A percentile compares a stretch with the other conserved stretches of the same genome.
phyloP scores from a whole-genome alignment of 1,140 invertebrate species.

The Cylas formicarius region DNA sequence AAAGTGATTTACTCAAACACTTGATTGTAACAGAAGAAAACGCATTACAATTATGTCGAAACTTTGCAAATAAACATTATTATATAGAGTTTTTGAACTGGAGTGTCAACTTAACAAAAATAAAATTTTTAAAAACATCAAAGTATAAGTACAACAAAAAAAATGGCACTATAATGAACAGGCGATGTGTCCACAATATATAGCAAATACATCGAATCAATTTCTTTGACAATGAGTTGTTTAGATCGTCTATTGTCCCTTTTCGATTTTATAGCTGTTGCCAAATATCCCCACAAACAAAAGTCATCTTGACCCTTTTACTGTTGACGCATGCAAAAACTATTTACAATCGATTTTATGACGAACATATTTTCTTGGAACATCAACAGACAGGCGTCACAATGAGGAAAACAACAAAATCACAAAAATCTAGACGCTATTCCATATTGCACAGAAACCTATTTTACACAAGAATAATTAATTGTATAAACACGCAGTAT shows the following conservation, averaged over 20 bases:
- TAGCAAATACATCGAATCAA: too few species aligned
- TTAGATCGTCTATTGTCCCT: too few species aligned
- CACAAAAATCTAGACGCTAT: too few species aligned
- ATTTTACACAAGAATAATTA: constrained; percentile 20
- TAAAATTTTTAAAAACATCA: constrained; percentile 4
- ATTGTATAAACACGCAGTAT: constrained; percentile 27
- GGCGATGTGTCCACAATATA: too few species aligned
- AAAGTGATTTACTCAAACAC: constrained; percentile 38
- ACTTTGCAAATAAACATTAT: constrained; percentile 32
- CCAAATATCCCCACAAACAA: too few species aligned
- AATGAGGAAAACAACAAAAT: constrained; percentile 20
- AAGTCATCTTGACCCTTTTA: too few species aligned
- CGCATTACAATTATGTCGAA: constrained; percentile 31
- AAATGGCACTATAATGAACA: constrained; percentile 22
- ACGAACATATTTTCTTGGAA: too few species aligned
- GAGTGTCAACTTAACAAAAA: background rate
- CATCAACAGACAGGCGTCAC: too few species aligned
- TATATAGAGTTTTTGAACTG: constrained; percentile 28
- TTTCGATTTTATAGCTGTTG: too few species aligned
- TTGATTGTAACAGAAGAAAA: constrained; percentile 38
- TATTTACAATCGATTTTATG: too few species aligned
- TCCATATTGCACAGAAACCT: constrained; percentile 33
- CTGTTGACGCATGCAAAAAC: too few species aligned
- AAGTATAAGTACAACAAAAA: constrained; percentile 17
- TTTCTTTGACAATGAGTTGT: too few species aligned